Evolutionary conservation across 1,140 invertebrate genomes (phyloP), one percentile per base, ranked within the genome.

Genomic region (Wiebesia pumilae): DNA sequence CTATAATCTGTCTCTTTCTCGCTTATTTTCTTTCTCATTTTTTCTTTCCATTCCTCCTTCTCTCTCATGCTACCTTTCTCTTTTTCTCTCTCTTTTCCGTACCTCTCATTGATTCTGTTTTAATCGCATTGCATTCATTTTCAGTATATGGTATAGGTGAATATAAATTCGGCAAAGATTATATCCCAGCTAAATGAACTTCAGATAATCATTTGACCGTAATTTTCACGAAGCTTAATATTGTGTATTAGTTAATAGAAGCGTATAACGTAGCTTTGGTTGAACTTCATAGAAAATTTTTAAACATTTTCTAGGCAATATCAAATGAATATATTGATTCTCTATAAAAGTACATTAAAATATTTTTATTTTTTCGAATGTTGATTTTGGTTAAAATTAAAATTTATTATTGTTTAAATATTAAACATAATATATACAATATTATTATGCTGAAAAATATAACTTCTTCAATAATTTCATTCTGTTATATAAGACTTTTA

Each of bases 161-260:
- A 73, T 73, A 35, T 73, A 73, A 73, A 73, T 73, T 73, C 69
- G 30, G 1, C 30, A 69, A 73, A 24, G 69, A 73, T 73, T 73
- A 73, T 73, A 16, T 21, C 24, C 24, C 16, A 40, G 69, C 69
- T 40, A 40, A 73, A 38, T 19, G 10, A 73, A 73, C 35, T 16
- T 40, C 21, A 73, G 69, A 40, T 1, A 40, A 40, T 30, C 69
- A 40, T 73, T 21, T 27, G 35, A 40, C 69, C 1, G 40, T 73
- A 73, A 73, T 73, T 73, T 73, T 73, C 19, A 4, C 69, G 35
- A 21, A 9, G 10, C 35, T 81, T 54, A 65, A 24, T 33, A 14
- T 14, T 62, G 6, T 73, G 10, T 14, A 35, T 9, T 33, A 40
- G 35, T 24, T 16, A 73, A 40, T 73, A 73, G 7, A 21, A 35